Evolutionary conservation across 1,140 invertebrate species (phyloP).

Genomic region (Glomeris maerens): DNA sequence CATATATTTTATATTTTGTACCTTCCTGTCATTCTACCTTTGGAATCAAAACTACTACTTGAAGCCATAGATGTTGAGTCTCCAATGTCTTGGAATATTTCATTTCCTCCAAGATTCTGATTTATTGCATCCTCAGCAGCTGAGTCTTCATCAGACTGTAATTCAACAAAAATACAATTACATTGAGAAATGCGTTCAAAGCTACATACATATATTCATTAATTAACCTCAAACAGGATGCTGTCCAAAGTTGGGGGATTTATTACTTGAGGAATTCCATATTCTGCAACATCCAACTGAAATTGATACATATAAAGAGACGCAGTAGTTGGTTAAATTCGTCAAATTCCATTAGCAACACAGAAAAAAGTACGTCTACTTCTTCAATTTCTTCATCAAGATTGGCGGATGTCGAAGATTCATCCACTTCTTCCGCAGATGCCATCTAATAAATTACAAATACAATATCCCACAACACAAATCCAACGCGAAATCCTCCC

Average conservation of each 20-base stretch:
- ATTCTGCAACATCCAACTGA: slow-evolving; percentile 65
- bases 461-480: no score
- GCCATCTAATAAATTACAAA: no score
- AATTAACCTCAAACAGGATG: slow-evolving; percentile 54
- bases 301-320: slow-evolving; percentile 20
- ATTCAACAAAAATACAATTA: slow-evolving; percentile 9
- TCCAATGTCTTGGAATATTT: slow-evolving; percentile 27
- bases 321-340: no score
- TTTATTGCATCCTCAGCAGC: slow-evolving; percentile 31
- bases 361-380: background rate
- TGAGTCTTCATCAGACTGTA: slow-evolving; percentile 24
- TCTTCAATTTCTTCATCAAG: background rate
- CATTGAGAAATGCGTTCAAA: background rate
- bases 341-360: background rate
- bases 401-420: no score
- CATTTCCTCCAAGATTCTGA: slow-evolving; percentile 22
- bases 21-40: background rate
- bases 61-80: slow-evolving; percentile 26
- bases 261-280: slow-evolving; percentile 60
- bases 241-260: slow-evolving; percentile 68
- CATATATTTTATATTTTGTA: no score
- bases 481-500: no score
- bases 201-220: background rate
- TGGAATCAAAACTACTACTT: slow-evolving; percentile 30
- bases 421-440: no score